Base-by-base conservation (phyloP, 2,113 vertebrate species). In the Columba livia region DNA sequence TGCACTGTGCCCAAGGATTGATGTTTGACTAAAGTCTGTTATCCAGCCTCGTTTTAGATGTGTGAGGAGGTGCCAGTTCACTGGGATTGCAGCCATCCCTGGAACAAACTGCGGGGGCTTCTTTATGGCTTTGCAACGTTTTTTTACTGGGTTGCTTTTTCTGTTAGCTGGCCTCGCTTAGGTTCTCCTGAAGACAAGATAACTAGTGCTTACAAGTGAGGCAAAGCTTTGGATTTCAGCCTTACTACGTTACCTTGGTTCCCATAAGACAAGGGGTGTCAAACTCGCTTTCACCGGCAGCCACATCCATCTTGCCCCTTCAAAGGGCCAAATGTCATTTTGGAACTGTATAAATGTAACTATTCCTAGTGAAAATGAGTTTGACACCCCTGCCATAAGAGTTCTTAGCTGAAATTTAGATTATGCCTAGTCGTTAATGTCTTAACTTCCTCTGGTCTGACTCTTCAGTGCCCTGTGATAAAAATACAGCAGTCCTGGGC, bases 1-100 rank as follows among this genome's bases (percentile, higher is more conserved):
- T 38, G 65, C 11, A 1, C 4, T 18, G 15, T 0, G 3, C 28
- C 60, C 9, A 3, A 12, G 38, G 53, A 2, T 7, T 44, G 44
- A 8, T 72, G 19, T n/a, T 67, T 83, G 70, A 53, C 31, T 0
- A 0, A n/a, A 26, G 26, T 32, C 31, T 66, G 12, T 62, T 56
- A 15, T 85, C n/a, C 28, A 44, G 42, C 58, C n/a, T 73, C 50
- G 54, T 19, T 53, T 53, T 36, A 57, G 64, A 36, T 6, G 0
- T 3, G 12, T 5, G 32, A 50, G 40, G 17, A 61, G 16, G 15
- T 84, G 9, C 34, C 32, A 32, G n/a, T 42, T 85, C 12, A 15
- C 25, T 32, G 72, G 38, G 24, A 54, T 80, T 73, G 19, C 20
- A 67, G 47, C 17, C 5, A 19, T 9, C 21, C 12, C 20, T 70